A percentile compares a stretch with the other conserved stretches of the same genome.
These are phyloP conservation scores for Eustalomyia histrio DNA, from an alignment of 2,888 invertebrate genomes.

Conservation along the genomic window DNA sequence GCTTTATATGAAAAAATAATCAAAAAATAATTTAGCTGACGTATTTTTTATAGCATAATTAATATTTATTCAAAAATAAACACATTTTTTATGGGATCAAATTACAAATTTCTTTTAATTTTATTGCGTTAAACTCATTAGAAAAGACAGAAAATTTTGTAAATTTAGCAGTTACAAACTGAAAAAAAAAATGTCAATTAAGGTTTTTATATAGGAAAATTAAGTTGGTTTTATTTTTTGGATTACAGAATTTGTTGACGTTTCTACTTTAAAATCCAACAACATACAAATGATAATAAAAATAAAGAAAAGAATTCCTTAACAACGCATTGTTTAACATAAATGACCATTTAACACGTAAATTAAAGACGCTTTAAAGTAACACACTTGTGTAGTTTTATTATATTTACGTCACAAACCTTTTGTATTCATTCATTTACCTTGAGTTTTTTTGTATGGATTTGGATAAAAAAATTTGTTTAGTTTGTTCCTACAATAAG, in stretches of 20 bases:
- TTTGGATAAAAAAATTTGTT: neutral
- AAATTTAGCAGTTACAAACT: neutral
- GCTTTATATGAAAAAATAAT: neutral
- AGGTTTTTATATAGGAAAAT: neutral
- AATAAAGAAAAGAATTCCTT: neutral
- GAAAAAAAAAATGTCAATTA: slow-evolving; percentile 10
- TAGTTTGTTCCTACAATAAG: neutral
- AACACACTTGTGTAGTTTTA: slow-evolving; percentile 13
- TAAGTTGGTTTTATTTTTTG: neutral
- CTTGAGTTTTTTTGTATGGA: neutral
- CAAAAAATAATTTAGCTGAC: slow-evolving; percentile 2
- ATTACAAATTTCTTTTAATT: neutral
- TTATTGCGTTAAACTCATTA: neutral
- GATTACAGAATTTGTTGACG: neutral
- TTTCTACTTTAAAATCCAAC: neutral
- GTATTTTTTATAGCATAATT: neutral
- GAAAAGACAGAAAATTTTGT: neutral
- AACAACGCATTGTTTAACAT: neutral
- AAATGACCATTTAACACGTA: slow-evolving; percentile 40
- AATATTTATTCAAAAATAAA: neutral
- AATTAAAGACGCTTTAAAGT: slow-evolving; percentile 51
- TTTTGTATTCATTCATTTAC: neutral
- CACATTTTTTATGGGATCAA: neutral
- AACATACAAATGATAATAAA: neutral
- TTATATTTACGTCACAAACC: neutral